Evolutionary conservation across 2,113 vertebrate species (phyloP).

Genomic region (Ramphastos sulfuratus): DNA sequence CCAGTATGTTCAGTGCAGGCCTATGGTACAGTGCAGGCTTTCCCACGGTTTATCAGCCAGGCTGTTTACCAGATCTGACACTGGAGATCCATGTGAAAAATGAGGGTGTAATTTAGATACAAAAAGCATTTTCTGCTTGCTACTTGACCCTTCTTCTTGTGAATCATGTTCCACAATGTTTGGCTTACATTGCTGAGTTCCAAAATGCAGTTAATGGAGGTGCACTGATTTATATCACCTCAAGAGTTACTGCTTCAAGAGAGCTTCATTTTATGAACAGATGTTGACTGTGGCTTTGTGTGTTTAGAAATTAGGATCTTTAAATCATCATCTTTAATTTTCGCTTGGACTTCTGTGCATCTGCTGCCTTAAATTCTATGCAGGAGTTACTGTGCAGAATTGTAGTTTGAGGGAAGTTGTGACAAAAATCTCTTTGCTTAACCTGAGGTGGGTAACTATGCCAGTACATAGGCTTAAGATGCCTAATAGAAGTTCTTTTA

Average conservation of each 20-base stretch:
- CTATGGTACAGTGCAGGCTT: not conserved
- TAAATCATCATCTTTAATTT: not conserved
- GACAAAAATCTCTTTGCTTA: not conserved
- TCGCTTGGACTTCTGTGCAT: not conserved
- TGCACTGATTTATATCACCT: not conserved
- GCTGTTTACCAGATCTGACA: not conserved
- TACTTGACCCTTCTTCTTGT: not conserved
- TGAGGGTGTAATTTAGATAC: not conserved
- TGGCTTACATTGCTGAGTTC: not conserved
- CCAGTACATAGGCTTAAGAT: not conserved
- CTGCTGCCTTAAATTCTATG: not conserved
- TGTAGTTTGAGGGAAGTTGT: not conserved
- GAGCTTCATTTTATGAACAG: not conserved
- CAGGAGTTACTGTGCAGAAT: not conserved
- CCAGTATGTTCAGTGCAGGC: fast-evolving
- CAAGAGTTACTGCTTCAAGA: not conserved
- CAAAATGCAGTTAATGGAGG: not conserved
- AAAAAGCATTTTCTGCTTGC: not conserved
- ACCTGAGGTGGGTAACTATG: not conserved
- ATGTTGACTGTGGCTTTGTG: not conserved
- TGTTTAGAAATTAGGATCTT: not conserved
- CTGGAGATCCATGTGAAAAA: not conserved
- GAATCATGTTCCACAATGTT: not conserved
- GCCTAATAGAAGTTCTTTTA: not conserved
- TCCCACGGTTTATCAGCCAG: not conserved